Percentiles rank a stretch among this genome's conserved stretches.
Evolutionary conservation across 2,797 vertebrate species (phyloP).

Genomic region (Rhabdophis nuchalis): DNA sequence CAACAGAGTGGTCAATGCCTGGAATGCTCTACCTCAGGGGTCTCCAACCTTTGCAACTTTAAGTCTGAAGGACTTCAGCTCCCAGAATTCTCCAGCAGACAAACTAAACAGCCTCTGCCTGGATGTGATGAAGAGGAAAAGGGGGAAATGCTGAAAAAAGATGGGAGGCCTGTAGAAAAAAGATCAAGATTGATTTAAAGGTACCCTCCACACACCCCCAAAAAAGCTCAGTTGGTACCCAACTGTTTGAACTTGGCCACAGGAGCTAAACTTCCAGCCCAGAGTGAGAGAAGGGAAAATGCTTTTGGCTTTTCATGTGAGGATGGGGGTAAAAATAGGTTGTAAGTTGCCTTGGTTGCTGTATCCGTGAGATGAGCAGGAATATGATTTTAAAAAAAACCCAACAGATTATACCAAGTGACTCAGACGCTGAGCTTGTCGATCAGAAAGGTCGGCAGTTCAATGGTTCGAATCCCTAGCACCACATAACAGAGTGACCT

Average conservation of each 20-base stretch:
- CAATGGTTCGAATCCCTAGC: too few relatives aligned
- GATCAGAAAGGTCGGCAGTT: too few relatives aligned
- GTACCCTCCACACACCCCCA: fast-evolving
- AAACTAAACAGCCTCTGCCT: background rate
- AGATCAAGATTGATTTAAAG: background rate
- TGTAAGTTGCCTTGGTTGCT: background rate
- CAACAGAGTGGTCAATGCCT: too few relatives aligned
- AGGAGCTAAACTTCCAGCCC: background rate
- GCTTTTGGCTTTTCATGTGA: background rate
- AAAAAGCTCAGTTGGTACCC: background rate
- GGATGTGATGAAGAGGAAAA: background rate
- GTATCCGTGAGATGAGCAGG: background rate
- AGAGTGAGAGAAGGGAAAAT: background rate
- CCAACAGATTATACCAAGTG: background rate
- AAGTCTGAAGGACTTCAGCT: too few relatives aligned
- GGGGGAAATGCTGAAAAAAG: background rate
- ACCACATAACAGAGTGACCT: too few relatives aligned
- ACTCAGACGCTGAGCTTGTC: too few relatives aligned
- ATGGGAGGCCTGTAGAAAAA: background rate
- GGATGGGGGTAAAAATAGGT: background rate
- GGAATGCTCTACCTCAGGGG: too few relatives aligned
- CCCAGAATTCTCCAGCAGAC: background rate
- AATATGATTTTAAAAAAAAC: background rate
- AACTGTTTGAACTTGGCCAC: background rate
- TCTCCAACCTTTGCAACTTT: too few relatives aligned